Evolutionary conservation across 1,140 invertebrate genomes (phyloP).

Genomic region (Dinoponera quadriceps): DNA sequence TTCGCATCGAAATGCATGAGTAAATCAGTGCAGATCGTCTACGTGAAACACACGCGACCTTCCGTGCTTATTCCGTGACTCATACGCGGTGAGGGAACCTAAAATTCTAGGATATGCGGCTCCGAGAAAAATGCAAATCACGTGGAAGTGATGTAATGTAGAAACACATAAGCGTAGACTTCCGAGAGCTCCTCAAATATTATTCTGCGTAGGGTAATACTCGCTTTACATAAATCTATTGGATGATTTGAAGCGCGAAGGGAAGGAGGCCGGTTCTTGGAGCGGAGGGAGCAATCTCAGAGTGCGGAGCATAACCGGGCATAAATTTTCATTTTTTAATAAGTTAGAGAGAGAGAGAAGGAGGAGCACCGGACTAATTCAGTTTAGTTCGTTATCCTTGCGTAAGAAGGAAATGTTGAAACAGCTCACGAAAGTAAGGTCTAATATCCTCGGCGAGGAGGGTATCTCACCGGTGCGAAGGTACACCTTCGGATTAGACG

Average conservation of each 20-base stretch:
- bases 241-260: not conserved
- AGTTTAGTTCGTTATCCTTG: constrained; percentile 24
- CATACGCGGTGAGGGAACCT: not conserved
- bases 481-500: constrained; percentile 43
- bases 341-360: no score
- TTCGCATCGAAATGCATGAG: no score
- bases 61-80: no score
- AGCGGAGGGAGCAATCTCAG: constrained; percentile 1
- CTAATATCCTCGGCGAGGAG: constrained; percentile 33
- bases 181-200: not conserved
- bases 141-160: not conserved
- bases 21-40: no score
- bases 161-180: not conserved
- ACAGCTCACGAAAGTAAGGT: not conserved
- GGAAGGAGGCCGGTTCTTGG: not conserved
- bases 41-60: no score
- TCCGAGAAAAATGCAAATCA: constrained; percentile 16
- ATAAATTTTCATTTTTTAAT: constrained; percentile 53
- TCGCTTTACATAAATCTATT: constrained; percentile 27
- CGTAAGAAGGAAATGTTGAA: constrained; percentile 41
- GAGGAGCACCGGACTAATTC: constrained; percentile 9
- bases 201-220: not conserved
- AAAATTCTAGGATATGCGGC: not conserved
- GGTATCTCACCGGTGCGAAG: not conserved
- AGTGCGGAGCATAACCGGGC: not conserved